Conservation (phyloP, 2,113 vertebrate species). For the Festucalex cinctus region DNA sequence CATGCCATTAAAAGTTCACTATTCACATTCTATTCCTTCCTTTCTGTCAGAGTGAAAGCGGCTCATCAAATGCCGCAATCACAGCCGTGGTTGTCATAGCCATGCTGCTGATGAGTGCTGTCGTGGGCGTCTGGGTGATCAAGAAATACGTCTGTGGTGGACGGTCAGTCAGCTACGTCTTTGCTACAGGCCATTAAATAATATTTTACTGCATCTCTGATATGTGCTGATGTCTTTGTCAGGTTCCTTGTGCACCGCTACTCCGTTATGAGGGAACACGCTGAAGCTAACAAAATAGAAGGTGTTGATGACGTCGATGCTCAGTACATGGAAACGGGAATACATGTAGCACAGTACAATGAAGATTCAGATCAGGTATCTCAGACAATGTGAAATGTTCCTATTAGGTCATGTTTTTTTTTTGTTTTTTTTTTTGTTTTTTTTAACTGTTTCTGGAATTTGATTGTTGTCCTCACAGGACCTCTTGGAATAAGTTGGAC, state of each 20-base stretch:
- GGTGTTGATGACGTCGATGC: constrained; percentile 78
- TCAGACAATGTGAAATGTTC: background rate
- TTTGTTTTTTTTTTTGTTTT: background rate
- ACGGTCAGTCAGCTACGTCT: constrained; percentile 73
- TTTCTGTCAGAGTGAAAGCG: constrained; percentile 46
- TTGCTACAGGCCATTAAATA: background rate
- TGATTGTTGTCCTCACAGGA: constrained; percentile 43
- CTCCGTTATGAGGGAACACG: constrained; percentile 84
- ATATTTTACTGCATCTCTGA: background rate
- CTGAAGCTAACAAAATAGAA: constrained; percentile 80
- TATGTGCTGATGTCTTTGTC: constrained; percentile 8
- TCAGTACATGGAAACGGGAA: constrained; percentile 59
- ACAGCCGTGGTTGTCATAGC: constrained; percentile 79
- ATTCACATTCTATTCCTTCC: constrained; percentile 1
- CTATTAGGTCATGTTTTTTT: background rate
- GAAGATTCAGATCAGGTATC: constrained; percentile 91
- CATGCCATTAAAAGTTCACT: background rate
- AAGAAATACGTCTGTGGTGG: constrained; percentile 94
- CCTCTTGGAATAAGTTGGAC: constrained; percentile 55
- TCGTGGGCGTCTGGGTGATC: constrained; percentile 78
- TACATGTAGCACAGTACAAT: constrained; percentile 70
- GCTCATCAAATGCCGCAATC: constrained; percentile 69
- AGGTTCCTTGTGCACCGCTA: constrained; percentile 93
- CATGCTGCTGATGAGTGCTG: constrained; percentile 72
- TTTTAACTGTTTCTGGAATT: background rate